Conservation (phyloP, 2,797 vertebrate genomes). For the Danio albolineatus region DNA sequence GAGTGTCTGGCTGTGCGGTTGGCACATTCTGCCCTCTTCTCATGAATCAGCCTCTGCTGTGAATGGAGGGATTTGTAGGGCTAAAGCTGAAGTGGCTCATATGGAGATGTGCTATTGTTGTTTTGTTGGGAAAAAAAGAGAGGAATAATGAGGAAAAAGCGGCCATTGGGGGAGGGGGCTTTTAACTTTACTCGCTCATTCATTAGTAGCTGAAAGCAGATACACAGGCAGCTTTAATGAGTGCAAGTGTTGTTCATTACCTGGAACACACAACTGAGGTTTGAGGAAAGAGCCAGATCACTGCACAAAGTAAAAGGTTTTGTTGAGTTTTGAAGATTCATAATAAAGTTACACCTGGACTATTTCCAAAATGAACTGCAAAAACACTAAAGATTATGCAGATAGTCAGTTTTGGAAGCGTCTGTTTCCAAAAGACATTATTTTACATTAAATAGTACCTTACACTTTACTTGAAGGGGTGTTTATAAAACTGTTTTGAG, state of each 20-base stretch:
- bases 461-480: too few relatives aligned
- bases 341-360: too few relatives aligned
- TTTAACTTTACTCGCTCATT: slow-evolving; percentile 20
- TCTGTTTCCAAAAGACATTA: neutral
- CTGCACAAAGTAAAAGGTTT: neutral
- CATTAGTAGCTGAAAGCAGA: slow-evolving; percentile 3
- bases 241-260: neutral
- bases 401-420: neutral
- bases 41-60: slow-evolving; percentile 50
- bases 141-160: slow-evolving; percentile 23
- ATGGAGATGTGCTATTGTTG: slow-evolving; percentile 50
- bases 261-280: neutral
- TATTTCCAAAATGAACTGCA: too few relatives aligned
- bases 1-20: slow-evolving; percentile 43
- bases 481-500: too few relatives aligned
- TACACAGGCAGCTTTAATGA: neutral
- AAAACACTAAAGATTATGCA: neutral
- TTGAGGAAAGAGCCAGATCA: neutral
- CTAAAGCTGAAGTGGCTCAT: slow-evolving; percentile 49
- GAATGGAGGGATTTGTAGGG: slow-evolving; percentile 56
- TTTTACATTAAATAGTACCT: too few relatives aligned
- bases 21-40: slow-evolving; percentile 43
- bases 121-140: slow-evolving; percentile 7
- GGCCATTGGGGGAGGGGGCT: neutral
- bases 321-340: neutral